Evolutionary conservation across 2,113 vertebrate genomes (phyloP), one percentile per base, ranked within the genome.

Genomic region (Alligator mississippiensis): DNA sequence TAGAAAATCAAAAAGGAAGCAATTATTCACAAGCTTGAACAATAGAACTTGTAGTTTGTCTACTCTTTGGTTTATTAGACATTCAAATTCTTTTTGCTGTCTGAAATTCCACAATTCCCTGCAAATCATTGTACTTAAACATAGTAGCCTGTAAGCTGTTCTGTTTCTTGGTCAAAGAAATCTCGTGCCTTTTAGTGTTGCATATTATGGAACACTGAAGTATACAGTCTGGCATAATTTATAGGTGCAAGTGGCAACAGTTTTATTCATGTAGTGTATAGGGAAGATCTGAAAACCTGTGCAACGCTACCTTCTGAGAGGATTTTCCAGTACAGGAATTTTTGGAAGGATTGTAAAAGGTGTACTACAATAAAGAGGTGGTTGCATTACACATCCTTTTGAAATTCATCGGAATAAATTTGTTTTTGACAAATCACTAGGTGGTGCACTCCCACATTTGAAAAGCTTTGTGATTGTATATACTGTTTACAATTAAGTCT

Each of bases 401-500:
- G 93, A 97, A 98, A 97, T 96, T 97, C 94, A 94, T 86, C 84
- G 97, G 96, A 95, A 90, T 90, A 97, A 94, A 94, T 95, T 95
- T 97, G 95, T 93, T 98, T 38, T 96, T 96, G 96, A 97, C 94
- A 95, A 96, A 93, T 98, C 90, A 92, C 82, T 97, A 98, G 97
- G 96, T 97, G 97, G 90, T 98, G 92, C 90, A 88, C 91, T 95
- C 96, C 95, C 97, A 88, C 89, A 97, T 96, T 93, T 95, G 92
- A 97, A 98, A 97, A 97, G 96, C 95, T 93, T 97, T 98, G 97
- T 97, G 94, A 97, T 97, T 99, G 97, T 98, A 98, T 97, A 98
- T 98, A 97, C 94, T 99, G 98, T 98, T 98, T 86, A 98, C 97
- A 97, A 96, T 97, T 97, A 97, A 98, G 98, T 97, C 97, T 98